A percentile compares a stretch with the other conserved stretches of the same genome.
These are phyloP conservation scores for Axinella damicornis DNA, from an alignment of 37 sponge, comb jelly and placozoan species.

Conservation along the genomic window DNA sequence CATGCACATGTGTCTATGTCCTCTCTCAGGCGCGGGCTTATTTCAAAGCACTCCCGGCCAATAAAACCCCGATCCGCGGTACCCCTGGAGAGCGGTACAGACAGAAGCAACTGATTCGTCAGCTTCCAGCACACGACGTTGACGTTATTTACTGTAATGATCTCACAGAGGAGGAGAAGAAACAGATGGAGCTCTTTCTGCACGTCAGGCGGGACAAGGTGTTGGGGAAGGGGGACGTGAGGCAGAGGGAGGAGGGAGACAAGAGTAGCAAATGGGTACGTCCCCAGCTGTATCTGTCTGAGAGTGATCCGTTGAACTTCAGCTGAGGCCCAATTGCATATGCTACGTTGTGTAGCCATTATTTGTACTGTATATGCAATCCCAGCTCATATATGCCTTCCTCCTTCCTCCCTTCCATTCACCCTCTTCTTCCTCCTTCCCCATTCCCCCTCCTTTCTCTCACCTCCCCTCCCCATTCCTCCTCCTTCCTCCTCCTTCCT, in stretches of 20 bases:
- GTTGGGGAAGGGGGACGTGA: constrained; percentile 67
- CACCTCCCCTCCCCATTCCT: too few relatives aligned
- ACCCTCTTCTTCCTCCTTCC: too few relatives aligned
- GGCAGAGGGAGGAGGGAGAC: constrained; percentile 23
- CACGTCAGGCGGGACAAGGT: constrained; percentile 72
- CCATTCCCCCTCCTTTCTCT: too few relatives aligned
- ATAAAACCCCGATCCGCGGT: constrained; percentile 77
- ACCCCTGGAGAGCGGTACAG: constrained; percentile 82
- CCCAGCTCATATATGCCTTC: too few relatives aligned
- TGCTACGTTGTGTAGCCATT: too few relatives aligned
- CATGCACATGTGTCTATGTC: too few relatives aligned
- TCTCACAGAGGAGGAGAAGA: constrained; percentile 65
- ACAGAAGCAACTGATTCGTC: constrained; percentile 88
- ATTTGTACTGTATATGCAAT: too few relatives aligned
- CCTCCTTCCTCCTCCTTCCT: too few relatives aligned
- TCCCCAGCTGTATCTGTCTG: not conserved
- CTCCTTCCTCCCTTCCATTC: too few relatives aligned
- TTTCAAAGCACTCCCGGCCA: constrained; percentile 72
- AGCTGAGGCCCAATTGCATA: too few relatives aligned
- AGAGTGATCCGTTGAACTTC: too few relatives aligned
- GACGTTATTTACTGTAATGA: constrained; percentile 65
- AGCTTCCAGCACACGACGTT: constrained; percentile 93
- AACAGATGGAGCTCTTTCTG: constrained; percentile 85
- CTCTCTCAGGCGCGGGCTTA: constrained; percentile 39
- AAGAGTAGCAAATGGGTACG: constrained; percentile 35